Conservation (phyloP, 2,888 invertebrate species). For the Lasioglossum lativentre region DNA sequence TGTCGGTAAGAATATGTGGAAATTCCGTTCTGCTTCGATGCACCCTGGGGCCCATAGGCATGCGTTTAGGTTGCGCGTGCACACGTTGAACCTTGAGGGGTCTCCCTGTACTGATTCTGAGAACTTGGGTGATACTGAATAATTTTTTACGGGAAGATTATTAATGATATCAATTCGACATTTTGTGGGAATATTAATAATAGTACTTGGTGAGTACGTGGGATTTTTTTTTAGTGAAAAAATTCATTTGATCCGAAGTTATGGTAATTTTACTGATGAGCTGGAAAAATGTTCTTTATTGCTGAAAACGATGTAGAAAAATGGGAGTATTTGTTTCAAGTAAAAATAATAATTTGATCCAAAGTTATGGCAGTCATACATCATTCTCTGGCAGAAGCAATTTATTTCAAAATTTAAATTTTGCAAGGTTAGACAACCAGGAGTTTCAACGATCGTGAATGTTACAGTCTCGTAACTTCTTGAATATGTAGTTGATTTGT, state of each 20-base stretch:
- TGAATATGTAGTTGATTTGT: constrained; percentile 2
- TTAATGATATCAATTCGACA: not conserved
- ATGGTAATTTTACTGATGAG: not conserved
- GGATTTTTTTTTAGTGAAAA: not conserved
- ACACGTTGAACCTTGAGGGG: not conserved
- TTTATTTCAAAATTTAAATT: not conserved
- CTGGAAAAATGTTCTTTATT: not conserved
- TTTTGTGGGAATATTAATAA: no score
- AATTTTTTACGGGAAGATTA: not conserved
- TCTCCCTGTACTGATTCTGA: not conserved
- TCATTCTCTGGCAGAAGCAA: not conserved
- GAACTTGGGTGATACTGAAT: not conserved
- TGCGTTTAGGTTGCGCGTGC: constrained; percentile 8
- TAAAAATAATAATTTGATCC: not conserved
- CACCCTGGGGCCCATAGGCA: constrained; percentile 17
- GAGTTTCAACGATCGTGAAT: not conserved
- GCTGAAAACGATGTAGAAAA: not conserved
- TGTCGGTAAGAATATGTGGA: constrained; percentile 88
- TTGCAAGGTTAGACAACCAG: not conserved
- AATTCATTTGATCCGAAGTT: not conserved
- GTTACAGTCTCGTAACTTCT: not conserved
- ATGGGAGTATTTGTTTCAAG: not conserved
- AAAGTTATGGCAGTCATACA: not conserved
- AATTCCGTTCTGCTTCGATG: constrained; percentile 42
- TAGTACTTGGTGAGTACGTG: not conserved